Percentiles rank a stretch among this genome's conserved stretches.
Evolutionary conservation across 2,888 invertebrate species (phyloP).

Genomic region (Stictocephala bisonia): DNA sequence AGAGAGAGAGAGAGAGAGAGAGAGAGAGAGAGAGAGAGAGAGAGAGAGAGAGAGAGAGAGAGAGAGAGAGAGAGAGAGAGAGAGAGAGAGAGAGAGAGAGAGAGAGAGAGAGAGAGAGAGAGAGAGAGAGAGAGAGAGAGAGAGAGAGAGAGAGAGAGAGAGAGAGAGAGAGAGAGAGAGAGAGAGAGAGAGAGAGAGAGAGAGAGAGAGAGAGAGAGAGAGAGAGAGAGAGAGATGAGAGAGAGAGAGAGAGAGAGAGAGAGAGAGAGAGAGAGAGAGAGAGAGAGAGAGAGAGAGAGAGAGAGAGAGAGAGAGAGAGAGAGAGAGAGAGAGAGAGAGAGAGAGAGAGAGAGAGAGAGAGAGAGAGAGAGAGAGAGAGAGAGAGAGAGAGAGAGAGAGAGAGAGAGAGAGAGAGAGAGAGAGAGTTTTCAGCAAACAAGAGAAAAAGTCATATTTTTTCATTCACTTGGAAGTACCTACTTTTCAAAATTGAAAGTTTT

Average conservation of each 20-base stretch:
- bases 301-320: background rate
- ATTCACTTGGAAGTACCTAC: too few relatives aligned
- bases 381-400: constrained; percentile 27
- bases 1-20: background rate
- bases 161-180: constrained; percentile 26
- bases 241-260: too few relatives aligned
- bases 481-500: too few relatives aligned
- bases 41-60: background rate
- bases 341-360: background rate
- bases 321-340: background rate
- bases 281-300: background rate
- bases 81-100: constrained; percentile 21
- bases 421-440: too few relatives aligned
- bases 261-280: too few relatives aligned
- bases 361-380: background rate
- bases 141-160: background rate
- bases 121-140: constrained; percentile 6
- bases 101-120: constrained; percentile 21
- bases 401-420: constrained; percentile 2
- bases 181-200: background rate
- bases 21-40: background rate
- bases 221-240: too few relatives aligned
- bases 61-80: background rate
- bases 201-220: background rate
- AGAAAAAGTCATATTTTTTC: too few relatives aligned